phyloP scores from a whole-genome alignment of 2,797 vertebrate genomes.

The Ambastaia sidthimunki region DNA sequence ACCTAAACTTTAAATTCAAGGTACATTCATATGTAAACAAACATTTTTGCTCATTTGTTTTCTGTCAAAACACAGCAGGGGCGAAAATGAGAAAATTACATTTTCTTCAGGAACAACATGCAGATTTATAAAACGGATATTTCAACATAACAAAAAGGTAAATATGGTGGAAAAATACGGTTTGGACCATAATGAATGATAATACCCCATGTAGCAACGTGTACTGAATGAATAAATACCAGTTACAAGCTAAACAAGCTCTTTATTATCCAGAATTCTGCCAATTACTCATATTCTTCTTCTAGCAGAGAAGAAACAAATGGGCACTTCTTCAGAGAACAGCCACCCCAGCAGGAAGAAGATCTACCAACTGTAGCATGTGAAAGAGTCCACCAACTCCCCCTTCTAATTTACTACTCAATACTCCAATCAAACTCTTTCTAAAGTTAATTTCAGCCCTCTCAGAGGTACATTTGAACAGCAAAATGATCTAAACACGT shows the following conservation, averaged over 20 bases:
- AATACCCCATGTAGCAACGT: not conserved
- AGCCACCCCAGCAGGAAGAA: not conserved
- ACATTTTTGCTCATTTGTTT: constrained; percentile 6
- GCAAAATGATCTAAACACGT: constrained; percentile 40
- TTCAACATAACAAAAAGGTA: constrained; percentile 8
- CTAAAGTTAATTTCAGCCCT: constrained; percentile 28
- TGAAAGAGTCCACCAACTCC: constrained; percentile 46
- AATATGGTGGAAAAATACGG: constrained; percentile 2
- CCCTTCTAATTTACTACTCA: constrained; percentile 55
- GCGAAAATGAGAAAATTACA: constrained; percentile 14
- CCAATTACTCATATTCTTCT: constrained; percentile 36
- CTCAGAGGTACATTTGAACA: constrained; percentile 32
- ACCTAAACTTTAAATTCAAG: constrained; percentile 19
- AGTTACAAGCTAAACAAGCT: constrained; percentile 14
- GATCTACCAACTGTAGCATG: not conserved
- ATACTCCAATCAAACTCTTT: constrained; percentile 55
- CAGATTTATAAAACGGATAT: constrained; percentile 17
- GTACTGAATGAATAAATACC: constrained; percentile 26
- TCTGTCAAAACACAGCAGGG: constrained; percentile 27
- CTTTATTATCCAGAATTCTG: constrained; percentile 16
- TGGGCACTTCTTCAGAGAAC: constrained; percentile 11
- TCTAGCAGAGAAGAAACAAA: constrained; percentile 30
- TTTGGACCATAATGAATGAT: constrained; percentile 8
- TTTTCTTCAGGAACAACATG: not conserved
- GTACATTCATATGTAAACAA: constrained; percentile 18